These are phyloP conservation scores for Adelognathus sp. DNA, from an alignment of 2,888 invertebrate genomes.

Conservation along the genomic window DNA sequence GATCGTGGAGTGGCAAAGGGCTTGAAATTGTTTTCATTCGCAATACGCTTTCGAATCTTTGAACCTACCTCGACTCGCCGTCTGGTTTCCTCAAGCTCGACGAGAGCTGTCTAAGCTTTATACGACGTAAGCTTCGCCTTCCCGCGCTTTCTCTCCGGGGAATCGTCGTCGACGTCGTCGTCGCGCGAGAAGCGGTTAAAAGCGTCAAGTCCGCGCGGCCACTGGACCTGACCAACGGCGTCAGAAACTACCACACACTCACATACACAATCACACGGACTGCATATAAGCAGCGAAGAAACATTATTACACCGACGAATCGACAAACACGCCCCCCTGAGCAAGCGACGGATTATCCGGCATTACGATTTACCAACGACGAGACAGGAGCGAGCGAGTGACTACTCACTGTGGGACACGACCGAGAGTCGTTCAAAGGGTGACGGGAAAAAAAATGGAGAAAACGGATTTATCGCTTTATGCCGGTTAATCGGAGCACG, in stretches of 20 bases:
- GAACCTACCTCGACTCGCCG: neutral
- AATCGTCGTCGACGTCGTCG: too few relatives aligned
- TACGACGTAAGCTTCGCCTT: slow-evolving; percentile 9
- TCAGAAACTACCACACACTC: neutral
- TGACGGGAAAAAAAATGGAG: neutral
- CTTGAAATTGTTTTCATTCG: slow-evolving; percentile 24
- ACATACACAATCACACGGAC: too few relatives aligned
- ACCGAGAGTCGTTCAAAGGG: slow-evolving; percentile 12
- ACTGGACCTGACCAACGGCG: neutral
- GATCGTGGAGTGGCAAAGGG: neutral
- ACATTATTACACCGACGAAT: slow-evolving; percentile 32
- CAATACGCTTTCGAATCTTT: neutral
- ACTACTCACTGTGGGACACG: neutral
- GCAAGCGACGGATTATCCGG: slow-evolving; percentile 45
- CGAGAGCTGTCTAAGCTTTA: neutral
- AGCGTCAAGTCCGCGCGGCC: neutral
- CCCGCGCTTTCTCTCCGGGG: slow-evolving; percentile 1
- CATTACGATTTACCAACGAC: slow-evolving; percentile 42
- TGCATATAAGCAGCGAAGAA: neutral
- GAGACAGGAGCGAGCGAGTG: neutral
- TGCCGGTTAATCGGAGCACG: slow-evolving; percentile 23
- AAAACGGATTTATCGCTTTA: neutral
- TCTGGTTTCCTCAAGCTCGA: slow-evolving; percentile 9
- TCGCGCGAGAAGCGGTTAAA: neutral
- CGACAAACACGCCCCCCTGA: slow-evolving; percentile 8